Base-by-base conservation (phyloP, 1,140 invertebrate genomes). In the Pachyrhynchus sulphureomaculatus region DNA sequence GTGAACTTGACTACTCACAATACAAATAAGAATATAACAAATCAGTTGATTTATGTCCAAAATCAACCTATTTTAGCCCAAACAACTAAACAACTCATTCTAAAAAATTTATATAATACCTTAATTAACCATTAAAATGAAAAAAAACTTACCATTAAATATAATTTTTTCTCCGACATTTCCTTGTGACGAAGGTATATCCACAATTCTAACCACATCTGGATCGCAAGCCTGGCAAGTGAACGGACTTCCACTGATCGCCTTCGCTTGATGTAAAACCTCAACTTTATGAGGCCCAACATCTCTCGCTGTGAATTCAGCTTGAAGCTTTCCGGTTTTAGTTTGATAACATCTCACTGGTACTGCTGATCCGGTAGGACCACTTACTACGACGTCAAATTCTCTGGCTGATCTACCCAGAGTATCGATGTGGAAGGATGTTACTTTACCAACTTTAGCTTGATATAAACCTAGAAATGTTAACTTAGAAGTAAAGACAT, bases 311-410 rank as follows among this genome's bases (percentile, higher is more conserved):
- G 89, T 93, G 72, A 92, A 97, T 77, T 98, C 94, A 0, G 93
- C 94, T 70, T 96, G 84, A 36, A 97, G 79, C 73, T 93, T 90
- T 9, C 93, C 93, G 68, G 96, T 94, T 75, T 96, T 93, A 62
- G 96, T 96, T 75, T 96, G 93, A 76, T 96, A 97, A 77, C 95
- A 97, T 51, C 91, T 81, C 1, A 98, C 94, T 0, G 95, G 93
- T 18, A 99, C 84, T 0, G 94, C 93, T 65, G 91, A 88, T 5
- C 94, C 90, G 32, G 88, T 89, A 0, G 96, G 93, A 10, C 95
- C 91, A 62, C 81, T 89, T 0, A 95, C 88, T 0, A 95, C 88
- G 0, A 95, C 92, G 75, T 96, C 93, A 70, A 96, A 95, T 71
- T 95, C 91, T 62, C 92, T 83, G 0, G 91, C 91, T 4, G 90